A percentile compares a stretch with the other conserved stretches of the same genome.
phyloP scores from a whole-genome alignment of 2,888 invertebrate species.

The Noctua pronuba region DNA sequence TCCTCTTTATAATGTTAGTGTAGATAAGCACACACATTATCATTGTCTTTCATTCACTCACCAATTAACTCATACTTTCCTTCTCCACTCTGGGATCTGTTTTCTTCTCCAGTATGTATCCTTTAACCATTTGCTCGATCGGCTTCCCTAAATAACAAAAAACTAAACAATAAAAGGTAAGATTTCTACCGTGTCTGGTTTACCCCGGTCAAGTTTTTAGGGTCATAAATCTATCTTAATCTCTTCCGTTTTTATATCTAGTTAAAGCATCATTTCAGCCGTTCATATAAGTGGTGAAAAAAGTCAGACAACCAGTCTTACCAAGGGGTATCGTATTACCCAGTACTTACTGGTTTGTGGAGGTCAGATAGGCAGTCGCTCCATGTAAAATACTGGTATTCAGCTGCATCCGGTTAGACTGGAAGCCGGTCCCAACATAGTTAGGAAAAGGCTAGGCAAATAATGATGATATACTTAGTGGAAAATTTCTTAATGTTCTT shows the following conservation, averaged over 20 bases:
- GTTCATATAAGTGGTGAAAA: too few species aligned
- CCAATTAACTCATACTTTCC: background rate
- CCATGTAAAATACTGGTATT: too few species aligned
- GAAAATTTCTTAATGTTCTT: background rate
- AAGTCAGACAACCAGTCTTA: too few species aligned
- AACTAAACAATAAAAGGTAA: background rate
- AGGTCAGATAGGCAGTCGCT: too few species aligned
- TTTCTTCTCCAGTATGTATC: background rate
- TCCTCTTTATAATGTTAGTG: too few species aligned
- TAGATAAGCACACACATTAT: background rate
- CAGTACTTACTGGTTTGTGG: too few species aligned
- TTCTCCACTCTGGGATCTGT: background rate
- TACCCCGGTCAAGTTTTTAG: too few species aligned
- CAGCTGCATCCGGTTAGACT: too few species aligned
- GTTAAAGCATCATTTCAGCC: background rate
- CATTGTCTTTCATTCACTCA: background rate
- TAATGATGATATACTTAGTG: background rate
- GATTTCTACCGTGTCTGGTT: background rate
- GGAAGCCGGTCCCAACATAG: too few species aligned
- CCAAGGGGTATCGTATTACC: too few species aligned
- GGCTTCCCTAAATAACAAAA: background rate
- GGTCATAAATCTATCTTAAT: too few species aligned
- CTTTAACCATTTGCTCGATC: background rate
- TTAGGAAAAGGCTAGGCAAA: too few species aligned
- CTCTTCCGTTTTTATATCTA: background rate